phyloP scores from a whole-genome alignment of 2,888 invertebrate species.

The Meandrusa payeni region DNA sequence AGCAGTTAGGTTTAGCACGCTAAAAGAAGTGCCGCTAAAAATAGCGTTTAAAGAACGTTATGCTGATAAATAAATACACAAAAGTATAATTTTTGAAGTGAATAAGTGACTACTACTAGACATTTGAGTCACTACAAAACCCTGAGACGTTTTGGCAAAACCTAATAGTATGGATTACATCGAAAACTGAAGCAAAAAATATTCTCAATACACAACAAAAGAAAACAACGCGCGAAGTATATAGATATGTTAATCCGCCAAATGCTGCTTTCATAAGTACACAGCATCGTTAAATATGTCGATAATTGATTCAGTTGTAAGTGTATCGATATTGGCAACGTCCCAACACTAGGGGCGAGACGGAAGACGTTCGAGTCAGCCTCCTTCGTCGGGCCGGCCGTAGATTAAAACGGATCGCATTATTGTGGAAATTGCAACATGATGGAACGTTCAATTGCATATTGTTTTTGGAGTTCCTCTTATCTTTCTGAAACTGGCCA shows the following conservation, averaged over 20 bases:
- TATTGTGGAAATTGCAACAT: conserved; percentile 73
- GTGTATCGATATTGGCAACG: conserved; percentile 15
- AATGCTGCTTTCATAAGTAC: conserved; percentile 4
- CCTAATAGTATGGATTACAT: conserved; percentile 3
- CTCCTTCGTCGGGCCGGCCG: conserved; percentile 43
- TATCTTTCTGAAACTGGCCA: not conserved
- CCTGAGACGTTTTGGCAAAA: not conserved
- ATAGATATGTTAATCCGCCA: conserved; percentile 13
- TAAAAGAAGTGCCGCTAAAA: too few species aligned
- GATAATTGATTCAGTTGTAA: conserved; percentile 18
- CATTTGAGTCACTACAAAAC: too few species aligned
- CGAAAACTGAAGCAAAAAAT: not conserved
- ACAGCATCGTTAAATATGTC: conserved; percentile 6
- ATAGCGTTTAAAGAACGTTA: too few species aligned
- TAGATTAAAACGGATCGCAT: conserved; percentile 74
- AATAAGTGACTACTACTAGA: too few species aligned
- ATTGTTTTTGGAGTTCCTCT: conserved; percentile 55
- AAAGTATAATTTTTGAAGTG: too few species aligned
- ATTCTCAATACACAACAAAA: too few species aligned
- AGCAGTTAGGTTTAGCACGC: too few species aligned
- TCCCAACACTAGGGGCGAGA: conserved; percentile 28
- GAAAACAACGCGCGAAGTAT: not conserved
- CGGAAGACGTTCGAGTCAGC: conserved; percentile 54
- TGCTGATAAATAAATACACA: too few species aligned
- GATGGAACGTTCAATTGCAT: conserved; percentile 63